Percentiles rank a stretch among this genome's conserved stretches.
Evolutionary conservation across 1,140 invertebrate species (phyloP).

Genomic region (Drosophila subpulchrella): DNA sequence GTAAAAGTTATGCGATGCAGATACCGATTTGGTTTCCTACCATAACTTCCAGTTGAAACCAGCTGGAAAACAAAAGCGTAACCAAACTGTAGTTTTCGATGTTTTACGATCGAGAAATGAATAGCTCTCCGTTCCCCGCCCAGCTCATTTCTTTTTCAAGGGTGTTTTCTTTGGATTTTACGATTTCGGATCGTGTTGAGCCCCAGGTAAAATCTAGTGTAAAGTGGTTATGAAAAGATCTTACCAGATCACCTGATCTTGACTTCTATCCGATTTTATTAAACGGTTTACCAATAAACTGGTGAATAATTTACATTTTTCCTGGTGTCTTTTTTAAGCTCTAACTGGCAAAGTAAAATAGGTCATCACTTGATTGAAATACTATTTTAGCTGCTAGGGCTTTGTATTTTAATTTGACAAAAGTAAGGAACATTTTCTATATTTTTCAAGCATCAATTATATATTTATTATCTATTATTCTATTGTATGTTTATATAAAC

Average conservation of each 20-base stretch:
- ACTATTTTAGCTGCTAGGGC: no score
- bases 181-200: slow-evolving; percentile 30
- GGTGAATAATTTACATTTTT: slow-evolving; percentile 13
- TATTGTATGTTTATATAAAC: no score
- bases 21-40: slow-evolving; percentile 1
- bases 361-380: not conserved
- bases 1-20: slow-evolving; percentile 51
- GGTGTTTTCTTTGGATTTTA: slow-evolving; percentile 62
- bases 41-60: slow-evolving; percentile 70
- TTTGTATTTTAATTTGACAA: no score
- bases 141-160: slow-evolving; percentile 24
- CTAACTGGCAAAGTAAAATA: not conserved
- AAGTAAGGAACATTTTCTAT: no score
- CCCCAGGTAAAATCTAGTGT: slow-evolving; percentile 35
- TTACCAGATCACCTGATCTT: slow-evolving; percentile 29
- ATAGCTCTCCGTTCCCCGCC: slow-evolving; percentile 52
- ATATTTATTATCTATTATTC: no score
- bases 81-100: slow-evolving; percentile 58
- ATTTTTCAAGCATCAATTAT: no score
- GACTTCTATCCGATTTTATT: slow-evolving; percentile 8
- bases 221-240: slow-evolving; percentile 44
- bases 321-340: not conserved
- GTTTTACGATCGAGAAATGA: slow-evolving; percentile 75
- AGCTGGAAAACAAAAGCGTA: slow-evolving; percentile 66
- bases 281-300: slow-evolving; percentile 14